phyloP scores from a whole-genome alignment of 2,888 invertebrate species.

The Seira musarum region DNA sequence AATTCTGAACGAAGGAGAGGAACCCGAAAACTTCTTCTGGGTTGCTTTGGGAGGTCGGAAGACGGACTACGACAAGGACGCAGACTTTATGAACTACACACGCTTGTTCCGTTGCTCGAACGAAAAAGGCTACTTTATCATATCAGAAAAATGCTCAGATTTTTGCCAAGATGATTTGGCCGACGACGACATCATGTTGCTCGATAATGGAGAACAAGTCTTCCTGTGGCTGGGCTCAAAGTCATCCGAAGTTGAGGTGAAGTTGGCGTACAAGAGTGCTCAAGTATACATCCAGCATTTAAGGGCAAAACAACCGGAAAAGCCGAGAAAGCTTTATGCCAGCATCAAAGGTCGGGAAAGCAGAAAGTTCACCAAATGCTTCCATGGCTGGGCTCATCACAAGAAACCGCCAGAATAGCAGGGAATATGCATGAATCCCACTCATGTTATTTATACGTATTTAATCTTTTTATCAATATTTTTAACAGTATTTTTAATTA shows the following conservation, averaged over 20 bases:
- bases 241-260: constrained; percentile 99
- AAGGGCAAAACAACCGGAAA: constrained; percentile 93
- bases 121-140: constrained; percentile 99
- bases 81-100: constrained; percentile 93
- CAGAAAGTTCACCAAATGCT: constrained; percentile 95
- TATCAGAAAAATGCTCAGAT: constrained; percentile 98
- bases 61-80: constrained; percentile 90
- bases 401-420: constrained; percentile 75
- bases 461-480: not conserved
- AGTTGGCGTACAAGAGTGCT: constrained; percentile 97
- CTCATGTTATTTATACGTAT: not conserved
- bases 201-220: constrained; percentile 98
- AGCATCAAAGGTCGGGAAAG: constrained; percentile 98
- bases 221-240: constrained; percentile 98
- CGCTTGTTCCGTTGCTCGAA: constrained; percentile 98
- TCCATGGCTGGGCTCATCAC: constrained; percentile 98
- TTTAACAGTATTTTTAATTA: not conserved
- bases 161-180: constrained; percentile 99
- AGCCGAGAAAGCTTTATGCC: constrained; percentile 91
- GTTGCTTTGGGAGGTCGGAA: constrained; percentile 89
- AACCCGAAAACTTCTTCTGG: constrained; percentile 99
- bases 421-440: constrained; percentile 1
- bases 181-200: constrained; percentile 99
- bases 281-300: constrained; percentile 99
- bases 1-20: constrained; percentile 93